Evolutionary conservation across 2,113 vertebrate species (phyloP).

Genomic region (Sylvietta virens): DNA sequence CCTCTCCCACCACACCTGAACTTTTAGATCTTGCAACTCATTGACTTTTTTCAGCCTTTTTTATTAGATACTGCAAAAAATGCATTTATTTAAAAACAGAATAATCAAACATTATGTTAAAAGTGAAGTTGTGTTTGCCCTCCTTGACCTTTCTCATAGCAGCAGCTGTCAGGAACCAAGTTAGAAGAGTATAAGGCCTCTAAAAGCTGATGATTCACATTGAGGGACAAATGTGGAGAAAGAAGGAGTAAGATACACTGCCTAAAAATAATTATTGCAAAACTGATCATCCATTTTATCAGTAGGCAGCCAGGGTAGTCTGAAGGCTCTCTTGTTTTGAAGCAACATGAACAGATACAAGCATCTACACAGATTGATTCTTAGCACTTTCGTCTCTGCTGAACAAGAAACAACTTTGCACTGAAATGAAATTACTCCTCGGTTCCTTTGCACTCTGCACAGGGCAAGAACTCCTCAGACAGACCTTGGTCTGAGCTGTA

Average conservation of each 20-base stretch:
- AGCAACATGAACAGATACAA: not conserved
- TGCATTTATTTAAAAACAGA: not conserved
- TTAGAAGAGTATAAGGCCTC: not conserved
- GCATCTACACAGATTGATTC: not conserved
- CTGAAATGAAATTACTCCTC: not conserved
- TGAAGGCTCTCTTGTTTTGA: not conserved
- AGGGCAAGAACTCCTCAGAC: not conserved
- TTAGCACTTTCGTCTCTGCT: not conserved
- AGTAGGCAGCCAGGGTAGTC: not conserved
- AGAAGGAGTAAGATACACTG: not conserved
- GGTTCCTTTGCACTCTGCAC: not conserved
- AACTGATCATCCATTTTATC: not conserved
- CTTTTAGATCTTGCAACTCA: not conserved
- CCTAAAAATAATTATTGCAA: not conserved
- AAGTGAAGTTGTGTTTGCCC: not conserved
- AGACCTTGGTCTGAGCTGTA: not conserved
- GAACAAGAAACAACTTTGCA: not conserved
- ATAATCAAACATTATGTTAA: not conserved
- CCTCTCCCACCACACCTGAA: not conserved
- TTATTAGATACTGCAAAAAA: not conserved
- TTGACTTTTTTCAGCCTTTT: not conserved
- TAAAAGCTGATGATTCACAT: not conserved
- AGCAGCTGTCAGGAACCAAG: not conserved
- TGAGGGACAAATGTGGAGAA: not conserved
- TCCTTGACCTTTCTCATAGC: not conserved